phyloP scores from a whole-genome alignment of 1,140 invertebrate species.

The Alviniconcha marisindica region DNA sequence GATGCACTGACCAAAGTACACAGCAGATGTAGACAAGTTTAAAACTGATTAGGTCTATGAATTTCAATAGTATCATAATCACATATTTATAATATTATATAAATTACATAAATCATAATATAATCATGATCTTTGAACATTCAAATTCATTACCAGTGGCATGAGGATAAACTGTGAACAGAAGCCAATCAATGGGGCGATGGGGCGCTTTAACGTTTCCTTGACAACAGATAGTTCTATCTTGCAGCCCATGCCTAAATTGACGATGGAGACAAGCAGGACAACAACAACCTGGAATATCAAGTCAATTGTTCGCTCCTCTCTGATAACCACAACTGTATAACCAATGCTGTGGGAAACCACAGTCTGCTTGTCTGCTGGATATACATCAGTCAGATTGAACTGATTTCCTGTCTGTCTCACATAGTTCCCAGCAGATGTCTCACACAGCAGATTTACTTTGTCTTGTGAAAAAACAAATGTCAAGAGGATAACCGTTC shows the following conservation, averaged over 20 bases:
- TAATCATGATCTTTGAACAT: no score
- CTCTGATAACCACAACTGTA: constrained; percentile 60
- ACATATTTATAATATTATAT: no score
- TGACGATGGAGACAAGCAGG: constrained; percentile 70
- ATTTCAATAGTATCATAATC: no score
- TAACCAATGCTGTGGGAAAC: constrained; percentile 11
- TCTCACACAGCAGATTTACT: not conserved
- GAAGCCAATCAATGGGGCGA: constrained; percentile 75
- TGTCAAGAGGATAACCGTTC: not conserved
- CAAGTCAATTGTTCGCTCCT: constrained; percentile 60
- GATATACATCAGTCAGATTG: not conserved
- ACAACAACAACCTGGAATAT: constrained; percentile 69
- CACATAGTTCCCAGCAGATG: not conserved
- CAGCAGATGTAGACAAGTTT: no score
- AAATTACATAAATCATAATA: no score
- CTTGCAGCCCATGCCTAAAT: constrained; percentile 76
- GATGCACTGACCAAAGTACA: no score
- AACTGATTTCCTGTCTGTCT: not conserved
- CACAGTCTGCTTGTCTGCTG: not conserved
- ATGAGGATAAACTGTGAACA: constrained; percentile 76
- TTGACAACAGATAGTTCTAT: constrained; percentile 72
- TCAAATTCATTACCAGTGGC: constrained; percentile 75
- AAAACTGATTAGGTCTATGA: no score
- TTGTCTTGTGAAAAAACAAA: not conserved
- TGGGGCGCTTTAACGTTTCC: constrained; percentile 69